Conservation (phyloP, 2,797 vertebrate genomes). For the Lacerta agilis region DNA sequence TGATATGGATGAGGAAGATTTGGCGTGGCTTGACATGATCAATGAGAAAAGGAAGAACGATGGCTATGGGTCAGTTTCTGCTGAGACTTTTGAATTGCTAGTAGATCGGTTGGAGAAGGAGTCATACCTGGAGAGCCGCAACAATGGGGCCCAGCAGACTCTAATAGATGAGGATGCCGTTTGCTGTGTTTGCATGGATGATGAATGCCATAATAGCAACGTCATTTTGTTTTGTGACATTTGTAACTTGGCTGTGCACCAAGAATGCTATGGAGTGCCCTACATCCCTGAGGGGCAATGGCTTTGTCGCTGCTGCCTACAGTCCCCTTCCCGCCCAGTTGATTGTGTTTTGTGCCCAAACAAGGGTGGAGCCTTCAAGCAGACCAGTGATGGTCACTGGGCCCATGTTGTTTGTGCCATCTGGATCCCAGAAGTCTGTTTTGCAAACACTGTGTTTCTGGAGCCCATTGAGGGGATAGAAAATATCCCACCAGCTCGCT, state of each 20-base stretch:
- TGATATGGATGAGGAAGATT: constrained; percentile 98
- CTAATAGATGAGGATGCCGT: constrained; percentile 93
- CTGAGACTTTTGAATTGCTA: constrained; percentile 93
- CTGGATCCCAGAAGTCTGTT: constrained; percentile 99
- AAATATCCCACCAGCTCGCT: constrained; percentile 94
- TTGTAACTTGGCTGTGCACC: constrained; percentile 97
- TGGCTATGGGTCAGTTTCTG: constrained; percentile 87
- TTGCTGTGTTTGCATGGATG: constrained; percentile 97
- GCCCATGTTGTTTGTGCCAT: constrained; percentile 99
- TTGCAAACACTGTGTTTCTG: constrained; percentile 97
- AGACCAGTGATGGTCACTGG: constrained; percentile 96
- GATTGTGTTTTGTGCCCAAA: constrained; percentile 98
- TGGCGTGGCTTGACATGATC: constrained; percentile 96
- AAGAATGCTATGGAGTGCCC: constrained; percentile 98
- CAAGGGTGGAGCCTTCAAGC: constrained; percentile 97
- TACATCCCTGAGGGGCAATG: constrained; percentile 98
- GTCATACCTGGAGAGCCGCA: constrained; percentile 92
- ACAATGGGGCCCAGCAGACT: constrained; percentile 88
- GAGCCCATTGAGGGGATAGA: constrained; percentile 97
- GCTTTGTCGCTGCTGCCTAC: constrained; percentile 97
- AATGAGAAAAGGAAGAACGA: constrained; percentile 93
- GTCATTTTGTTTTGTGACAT: constrained; percentile 98
- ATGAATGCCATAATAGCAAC: constrained; percentile 98
- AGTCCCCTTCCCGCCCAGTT: constrained; percentile 94
- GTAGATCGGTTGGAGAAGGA: constrained; percentile 95